Base-by-base conservation (phyloP, 2,888 invertebrate genomes). In the Nasonia oneida region DNA sequence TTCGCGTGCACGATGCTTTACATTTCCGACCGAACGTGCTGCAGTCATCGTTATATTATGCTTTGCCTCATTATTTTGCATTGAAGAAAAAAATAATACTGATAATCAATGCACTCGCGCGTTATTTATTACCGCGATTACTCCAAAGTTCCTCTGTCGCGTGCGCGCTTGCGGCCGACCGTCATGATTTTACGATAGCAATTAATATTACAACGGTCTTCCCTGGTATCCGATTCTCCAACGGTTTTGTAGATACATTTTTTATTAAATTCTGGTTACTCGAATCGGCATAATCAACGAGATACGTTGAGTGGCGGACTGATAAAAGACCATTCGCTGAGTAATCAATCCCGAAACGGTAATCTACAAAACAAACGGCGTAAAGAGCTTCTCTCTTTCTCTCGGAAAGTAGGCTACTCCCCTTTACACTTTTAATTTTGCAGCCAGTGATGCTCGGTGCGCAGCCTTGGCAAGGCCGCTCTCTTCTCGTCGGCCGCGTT, bases 381-480 rank as follows among this genome's bases (percentile, higher is more conserved):
- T 57, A 57, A 18, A 57, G n/a, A 57, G 57, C 57, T n/a, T 57
- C 29, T 23, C 29, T 10, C 29, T 23, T 29, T 10, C 42, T 47
- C 29, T 29, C 67, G 29, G 14, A 67, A 67, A 29, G 67, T 67
- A 67, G 67, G 67, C 67, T 67, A 33, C 67, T 67, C 67, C 67
- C 67, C 67, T 33, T 67, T 5, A 15, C 18, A n/a, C 71, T 71
- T n/a, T 42, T 71, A 42, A 37, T 71, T 71, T 37, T 71, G 75
- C 33, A 50, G 53, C 50, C 50, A 53, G n/a, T 47, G 15, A 33
- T 57, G 2, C 23, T n/a, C 1, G 61, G 23, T 29, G 64, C 15
- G 29, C 39, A 85, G 57, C 78, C 75, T 81, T 81, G 74, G 37
- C 85, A 81, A 82, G 85, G 81, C 47, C 85, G 81, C 42, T 29